phyloP scores from a whole-genome alignment of 1,140 invertebrate species.

The Babylonia areolata region DNA sequence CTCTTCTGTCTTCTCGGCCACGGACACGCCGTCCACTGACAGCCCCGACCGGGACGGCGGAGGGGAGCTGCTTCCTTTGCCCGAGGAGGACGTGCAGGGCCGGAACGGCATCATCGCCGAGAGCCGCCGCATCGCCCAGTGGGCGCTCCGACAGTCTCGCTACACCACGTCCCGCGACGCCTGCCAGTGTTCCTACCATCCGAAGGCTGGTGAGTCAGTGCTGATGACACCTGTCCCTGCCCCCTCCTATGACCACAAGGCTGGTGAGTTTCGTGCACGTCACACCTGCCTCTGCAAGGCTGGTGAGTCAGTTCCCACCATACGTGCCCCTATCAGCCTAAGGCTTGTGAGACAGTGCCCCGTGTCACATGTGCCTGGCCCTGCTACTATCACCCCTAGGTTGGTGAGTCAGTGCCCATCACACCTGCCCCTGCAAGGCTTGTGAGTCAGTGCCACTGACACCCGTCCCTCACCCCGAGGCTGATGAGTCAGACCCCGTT shows the following conservation, averaged over 20 bases:
- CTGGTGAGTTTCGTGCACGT: too few relatives aligned
- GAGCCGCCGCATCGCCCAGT: slow-evolving; percentile 50
- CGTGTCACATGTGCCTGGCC: too few relatives aligned
- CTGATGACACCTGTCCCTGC: not conserved
- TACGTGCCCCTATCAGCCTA: too few relatives aligned
- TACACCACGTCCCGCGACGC: slow-evolving; percentile 37
- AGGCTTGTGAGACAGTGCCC: too few relatives aligned
- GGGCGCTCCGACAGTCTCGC: slow-evolving; percentile 44
- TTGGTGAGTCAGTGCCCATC: too few relatives aligned
- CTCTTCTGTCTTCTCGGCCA: slow-evolving; percentile 49
- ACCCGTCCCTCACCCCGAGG: too few relatives aligned
- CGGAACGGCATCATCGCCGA: slow-evolving; percentile 51
- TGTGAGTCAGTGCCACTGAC: too few relatives aligned
- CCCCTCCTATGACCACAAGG: not conserved
- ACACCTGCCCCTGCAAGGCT: too few relatives aligned
- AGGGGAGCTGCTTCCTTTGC: slow-evolving; percentile 26
- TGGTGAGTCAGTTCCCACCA: too few relatives aligned
- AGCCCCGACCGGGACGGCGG: slow-evolving; percentile 56
- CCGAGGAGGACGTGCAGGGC: slow-evolving; percentile 30
- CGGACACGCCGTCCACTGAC: slow-evolving; percentile 49
- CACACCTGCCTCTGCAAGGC: too few relatives aligned
- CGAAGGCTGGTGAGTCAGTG: slow-evolving; percentile 17
- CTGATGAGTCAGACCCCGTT: too few relatives aligned
- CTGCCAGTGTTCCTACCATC: slow-evolving; percentile 40
- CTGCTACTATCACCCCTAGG: too few relatives aligned